Conservation (phyloP, 1,140 invertebrate species). For the Hylaeus anthracinus region DNA sequence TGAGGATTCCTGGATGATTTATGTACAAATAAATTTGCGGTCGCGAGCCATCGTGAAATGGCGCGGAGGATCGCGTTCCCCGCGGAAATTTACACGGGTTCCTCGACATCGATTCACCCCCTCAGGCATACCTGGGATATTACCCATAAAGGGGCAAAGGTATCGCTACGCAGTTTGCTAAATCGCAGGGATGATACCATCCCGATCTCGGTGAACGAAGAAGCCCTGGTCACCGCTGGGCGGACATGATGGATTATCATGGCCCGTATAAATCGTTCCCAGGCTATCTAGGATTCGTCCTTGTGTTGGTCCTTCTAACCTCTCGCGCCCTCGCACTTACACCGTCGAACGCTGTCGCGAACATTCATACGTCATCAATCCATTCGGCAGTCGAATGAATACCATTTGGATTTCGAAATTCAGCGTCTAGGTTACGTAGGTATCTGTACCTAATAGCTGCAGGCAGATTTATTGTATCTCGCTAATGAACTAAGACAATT, state of each 20-base stretch:
- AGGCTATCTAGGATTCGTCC: conserved; percentile 31
- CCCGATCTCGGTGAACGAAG: background rate
- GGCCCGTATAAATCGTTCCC: conserved; percentile 48
- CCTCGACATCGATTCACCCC: conserved; percentile 23
- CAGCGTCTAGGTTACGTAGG: no score
- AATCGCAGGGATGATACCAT: conserved; percentile 44
- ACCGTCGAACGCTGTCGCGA: no score
- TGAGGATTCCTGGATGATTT: background rate
- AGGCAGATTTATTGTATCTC: no score
- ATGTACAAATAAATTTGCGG: conserved; percentile 29
- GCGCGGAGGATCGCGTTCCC: background rate
- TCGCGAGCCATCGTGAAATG: background rate
- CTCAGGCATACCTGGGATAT: conserved; percentile 2
- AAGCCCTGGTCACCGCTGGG: conserved; percentile 19
- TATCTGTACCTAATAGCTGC: no score
- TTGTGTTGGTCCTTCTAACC: background rate
- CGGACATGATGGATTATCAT: conserved; percentile 50
- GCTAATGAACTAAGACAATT: no score
- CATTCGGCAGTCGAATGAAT: no score
- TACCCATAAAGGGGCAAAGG: conserved; percentile 35
- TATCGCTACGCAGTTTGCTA: conserved; percentile 44
- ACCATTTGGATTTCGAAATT: no score
- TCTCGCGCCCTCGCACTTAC: background rate
- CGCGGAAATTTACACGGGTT: conserved; percentile 12
- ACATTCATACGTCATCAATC: no score